Base-by-base conservation (phyloP, 2,113 vertebrate genomes). In the Pithys albifrons region DNA sequence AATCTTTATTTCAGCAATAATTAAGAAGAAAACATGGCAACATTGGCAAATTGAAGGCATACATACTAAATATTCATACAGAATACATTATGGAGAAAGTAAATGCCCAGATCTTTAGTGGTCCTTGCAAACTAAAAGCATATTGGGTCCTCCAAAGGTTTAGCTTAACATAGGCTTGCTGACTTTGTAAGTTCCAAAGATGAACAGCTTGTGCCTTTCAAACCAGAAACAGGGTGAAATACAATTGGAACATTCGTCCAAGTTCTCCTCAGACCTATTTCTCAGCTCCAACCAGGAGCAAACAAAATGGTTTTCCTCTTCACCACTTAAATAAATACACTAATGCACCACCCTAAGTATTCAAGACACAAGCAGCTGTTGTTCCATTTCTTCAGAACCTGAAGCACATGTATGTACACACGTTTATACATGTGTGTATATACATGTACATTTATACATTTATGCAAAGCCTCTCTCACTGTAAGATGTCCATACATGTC, bases 31-130 rank as follows among this genome's bases (percentile, higher is more conserved):
- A 95, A 96, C 96, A 95, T 94, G 88, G 96, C 93, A 96, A 97
- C 93, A 94, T 72, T 43, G 88, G 93, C 93, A 96, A 93, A 96
- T 91, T 46, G 93, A 96, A 97, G 95, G 96, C 95, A 79, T 97
- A 96, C 88, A 96, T 91, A 97, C 96, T 96, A 96, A 95, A 97
- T 97, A 97, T 70, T 92, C 77, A 76, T 91, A 96, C 96, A 96
- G 93, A 96, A 94, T 96, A 97, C 88, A 93, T 89, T 35, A 95
- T 89, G 95, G 89, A 96, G 86, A 96, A 96, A 92, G 86, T 77
- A 97, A 96, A 97, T 97, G 95, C 96, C 96, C 93, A 91, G 93
- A 85, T 94, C 79, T 93, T 87, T 79, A 94, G 86, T 92, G 93
- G 92, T 95, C 93, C 96, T 96, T 95, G 91, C 93, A 94, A 96